A percentile compares a stretch with the other conserved stretches of the same genome.
Evolutionary conservation across 2,888 invertebrate genomes (phyloP).

Genomic region (Lithosia quadra): DNA sequence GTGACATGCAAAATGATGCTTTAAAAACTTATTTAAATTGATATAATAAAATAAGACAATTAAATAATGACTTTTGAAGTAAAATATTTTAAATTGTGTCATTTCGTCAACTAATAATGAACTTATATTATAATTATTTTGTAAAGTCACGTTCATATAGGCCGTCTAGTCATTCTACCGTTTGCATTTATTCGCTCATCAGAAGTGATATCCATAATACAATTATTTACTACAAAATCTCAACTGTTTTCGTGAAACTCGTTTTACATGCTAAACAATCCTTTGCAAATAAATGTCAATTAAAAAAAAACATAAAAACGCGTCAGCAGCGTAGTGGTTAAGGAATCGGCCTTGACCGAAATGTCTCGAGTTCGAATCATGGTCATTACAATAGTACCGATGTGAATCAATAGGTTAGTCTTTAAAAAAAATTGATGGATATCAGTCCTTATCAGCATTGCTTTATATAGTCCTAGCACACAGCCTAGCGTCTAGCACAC

Average conservation of each 20-base stretch:
- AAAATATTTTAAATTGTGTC: not conserved
- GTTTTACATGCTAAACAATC: not conserved
- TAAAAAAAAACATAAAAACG: too few relatives aligned
- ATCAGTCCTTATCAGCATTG: not conserved
- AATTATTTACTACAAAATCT: not conserved
- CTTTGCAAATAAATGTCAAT: too few relatives aligned
- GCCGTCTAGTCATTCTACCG: constrained; percentile 48
- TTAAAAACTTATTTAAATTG: constrained; percentile 5
- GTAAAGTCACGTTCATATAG: constrained; percentile 44
- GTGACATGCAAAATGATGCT: constrained; percentile 23
- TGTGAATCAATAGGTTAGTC: too few relatives aligned
- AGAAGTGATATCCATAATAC: constrained; percentile 20
- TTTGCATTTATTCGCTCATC: constrained; percentile 21
- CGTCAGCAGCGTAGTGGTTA: too few relatives aligned
- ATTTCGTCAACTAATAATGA: not conserved
- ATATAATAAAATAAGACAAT: constrained; percentile 8
- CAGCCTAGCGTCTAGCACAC: constrained; percentile 48
- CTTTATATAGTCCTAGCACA: constrained; percentile 17
- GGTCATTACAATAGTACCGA: too few relatives aligned
- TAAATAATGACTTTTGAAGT: not conserved
- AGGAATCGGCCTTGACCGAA: too few relatives aligned
- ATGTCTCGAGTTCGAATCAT: too few relatives aligned
- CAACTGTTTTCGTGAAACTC: not conserved
- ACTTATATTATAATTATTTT: not conserved
- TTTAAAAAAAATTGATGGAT: not conserved